Conservation (phyloP, 2,113 vertebrate genomes). For the Sialia sialis region DNA sequence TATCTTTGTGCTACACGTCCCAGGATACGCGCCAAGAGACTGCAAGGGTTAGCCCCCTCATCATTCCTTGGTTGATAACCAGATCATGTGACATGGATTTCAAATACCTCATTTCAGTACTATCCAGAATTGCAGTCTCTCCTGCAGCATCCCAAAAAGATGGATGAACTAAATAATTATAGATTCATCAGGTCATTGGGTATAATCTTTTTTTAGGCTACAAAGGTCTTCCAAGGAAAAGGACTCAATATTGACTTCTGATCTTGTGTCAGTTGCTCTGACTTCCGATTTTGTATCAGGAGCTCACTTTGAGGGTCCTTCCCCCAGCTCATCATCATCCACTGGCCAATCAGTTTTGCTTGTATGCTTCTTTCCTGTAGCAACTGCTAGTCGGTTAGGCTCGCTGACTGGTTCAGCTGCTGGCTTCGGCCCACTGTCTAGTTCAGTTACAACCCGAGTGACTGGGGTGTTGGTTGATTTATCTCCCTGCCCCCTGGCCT, state of each 20-base stretch:
- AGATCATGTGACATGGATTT: not conserved
- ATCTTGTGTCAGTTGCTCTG: not conserved
- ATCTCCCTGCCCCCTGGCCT: not conserved
- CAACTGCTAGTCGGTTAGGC: no score
- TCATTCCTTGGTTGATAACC: not conserved
- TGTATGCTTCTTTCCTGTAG: no score
- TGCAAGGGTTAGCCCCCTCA: not conserved
- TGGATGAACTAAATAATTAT: not conserved
- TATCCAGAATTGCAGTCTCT: not conserved
- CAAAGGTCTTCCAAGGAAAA: not conserved
- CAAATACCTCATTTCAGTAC: not conserved
- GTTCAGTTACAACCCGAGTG: not conserved
- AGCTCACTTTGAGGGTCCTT: not conserved
- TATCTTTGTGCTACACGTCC: not conserved
- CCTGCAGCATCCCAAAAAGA: not conserved
- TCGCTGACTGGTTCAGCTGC: not conserved
- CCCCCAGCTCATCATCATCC: no score
- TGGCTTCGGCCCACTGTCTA: not conserved
- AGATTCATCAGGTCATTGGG: not conserved
- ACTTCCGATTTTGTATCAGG: not conserved
- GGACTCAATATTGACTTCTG: not conserved
- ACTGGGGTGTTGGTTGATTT: not conserved
- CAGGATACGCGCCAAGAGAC: not conserved
- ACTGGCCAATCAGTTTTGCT: no score
- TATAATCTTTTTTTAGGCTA: not conserved